These are phyloP conservation scores for Bradypus variegatus DNA, from an alignment of 2,797 vertebrate genomes.

Conservation along the genomic window DNA sequence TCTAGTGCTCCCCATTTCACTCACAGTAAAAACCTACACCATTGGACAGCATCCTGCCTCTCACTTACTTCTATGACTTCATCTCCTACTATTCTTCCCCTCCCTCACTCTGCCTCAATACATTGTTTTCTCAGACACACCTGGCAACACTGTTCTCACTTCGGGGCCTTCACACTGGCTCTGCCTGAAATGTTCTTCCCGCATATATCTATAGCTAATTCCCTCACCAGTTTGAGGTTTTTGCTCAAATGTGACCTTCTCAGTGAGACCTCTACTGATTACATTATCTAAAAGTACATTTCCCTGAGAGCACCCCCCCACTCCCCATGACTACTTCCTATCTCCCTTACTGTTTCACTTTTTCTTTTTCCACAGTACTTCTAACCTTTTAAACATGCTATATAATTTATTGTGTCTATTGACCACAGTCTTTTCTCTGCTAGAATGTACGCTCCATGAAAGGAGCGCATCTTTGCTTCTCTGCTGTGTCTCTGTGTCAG, in stretches of 20 bases:
- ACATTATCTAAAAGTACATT: background rate
- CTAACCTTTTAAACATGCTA: background rate
- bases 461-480: background rate
- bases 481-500: background rate
- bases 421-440: background rate
- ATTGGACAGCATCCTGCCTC: background rate
- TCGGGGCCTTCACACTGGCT: background rate
- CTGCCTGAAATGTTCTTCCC: slow-evolving; percentile 11
- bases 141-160: slow-evolving; percentile 8
- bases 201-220: background rate
- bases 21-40: background rate
- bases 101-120: background rate
- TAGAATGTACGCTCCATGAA: background rate
- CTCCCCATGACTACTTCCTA: background rate
- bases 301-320: no score
- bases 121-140: background rate
- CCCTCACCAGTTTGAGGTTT: background rate
- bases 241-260: slow-evolving; percentile 18
- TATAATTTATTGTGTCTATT: background rate
- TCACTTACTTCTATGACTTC: background rate
- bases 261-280: background rate
- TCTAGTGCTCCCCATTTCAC: background rate
- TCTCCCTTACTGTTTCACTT: background rate
- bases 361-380: background rate
- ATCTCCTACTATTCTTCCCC: background rate